Conservation (phyloP, 2,888 invertebrate species). For the Portevinia maculata region DNA sequence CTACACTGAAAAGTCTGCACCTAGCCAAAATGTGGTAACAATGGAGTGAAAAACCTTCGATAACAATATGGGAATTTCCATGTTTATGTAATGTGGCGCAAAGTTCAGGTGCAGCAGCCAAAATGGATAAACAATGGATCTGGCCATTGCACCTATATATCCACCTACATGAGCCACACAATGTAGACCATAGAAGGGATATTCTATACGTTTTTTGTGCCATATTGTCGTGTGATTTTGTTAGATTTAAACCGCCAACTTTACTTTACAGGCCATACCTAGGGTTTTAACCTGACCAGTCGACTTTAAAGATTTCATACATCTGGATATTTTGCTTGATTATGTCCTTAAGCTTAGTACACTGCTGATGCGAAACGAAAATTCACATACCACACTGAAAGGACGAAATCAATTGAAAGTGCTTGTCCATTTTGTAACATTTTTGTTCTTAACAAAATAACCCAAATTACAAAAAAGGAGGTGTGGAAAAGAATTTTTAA, state of each 20-base stretch:
- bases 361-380: too few species aligned
- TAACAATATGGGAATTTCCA: slow-evolving; percentile 68
- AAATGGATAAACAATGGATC: slow-evolving; percentile 56
- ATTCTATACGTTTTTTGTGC: slow-evolving; percentile 44
- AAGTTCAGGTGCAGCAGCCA: slow-evolving; percentile 71
- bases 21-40: slow-evolving; percentile 64
- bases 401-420: too few species aligned
- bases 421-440: too few species aligned
- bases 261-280: slow-evolving; percentile 2
- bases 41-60: slow-evolving; percentile 62
- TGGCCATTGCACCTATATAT: slow-evolving; percentile 34
- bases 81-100: slow-evolving; percentile 74
- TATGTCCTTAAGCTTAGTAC: too few species aligned
- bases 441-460: too few species aligned
- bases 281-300: slow-evolving; percentile 14
- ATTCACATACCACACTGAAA: too few species aligned
- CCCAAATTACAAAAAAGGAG: too few species aligned
- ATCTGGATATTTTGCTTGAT: too few species aligned
- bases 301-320: slow-evolving; percentile 10
- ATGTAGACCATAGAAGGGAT: slow-evolving; percentile 63
- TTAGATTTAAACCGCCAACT: slow-evolving; percentile 50
- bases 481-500: too few species aligned
- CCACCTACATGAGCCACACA: slow-evolving; percentile 59
- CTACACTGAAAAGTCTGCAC: slow-evolving; percentile 48
- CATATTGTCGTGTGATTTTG: slow-evolving; percentile 65